Evolutionary conservation across 2,113 vertebrate species (phyloP), one percentile per base, ranked within the genome.

Genomic region (Cyprinodon brontotheroides): DNA sequence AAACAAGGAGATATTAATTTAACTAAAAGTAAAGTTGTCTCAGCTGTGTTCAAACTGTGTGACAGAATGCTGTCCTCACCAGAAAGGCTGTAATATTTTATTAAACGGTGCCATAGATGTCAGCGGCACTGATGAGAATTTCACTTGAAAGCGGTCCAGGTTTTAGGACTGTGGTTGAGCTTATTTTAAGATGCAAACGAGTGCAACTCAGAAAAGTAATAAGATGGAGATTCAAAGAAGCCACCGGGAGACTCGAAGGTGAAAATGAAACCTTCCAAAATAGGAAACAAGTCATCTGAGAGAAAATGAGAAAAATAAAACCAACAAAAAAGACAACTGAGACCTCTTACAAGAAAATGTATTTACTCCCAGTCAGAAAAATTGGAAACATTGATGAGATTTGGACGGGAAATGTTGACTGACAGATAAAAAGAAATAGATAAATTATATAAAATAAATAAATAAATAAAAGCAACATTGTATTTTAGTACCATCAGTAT

Each of bases 141-240:
- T 67, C 36, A 29, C 43, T 59, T 15, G 50, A 47, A 71, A 65
- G 53, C 53, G 20, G 14, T 67, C 50, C 76, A 72, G 47, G 41
- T 71, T 61, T 0, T 14, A 60, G 10, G 10, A 38, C 3, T 57
- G 47, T 61, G 11, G 22, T 72, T 29, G 12, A 17, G 15, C 61
- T 47, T 37, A 62, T 69, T 71, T 81, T 60, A 48, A 50, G 45
- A 66, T 75, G 68, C 15, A 78, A 59, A 78, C 50, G 67, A 67
- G 0, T 43, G 14, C 13, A 36, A 10, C 3, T 45, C 9, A 57
- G 39, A 61, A 38, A 62, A 65, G 48, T 47, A 66, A 74, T 8
- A 41, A 40, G 65, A 7, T 41, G 17, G 11, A 61, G 37, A 74
- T 50, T 78, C n/a, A 11, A 61, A 72, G 13, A 64, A 65, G 6